These are phyloP conservation scores for Drosophila testacea DNA, from an alignment of 2,888 invertebrate species.

Conservation along the genomic window DNA sequence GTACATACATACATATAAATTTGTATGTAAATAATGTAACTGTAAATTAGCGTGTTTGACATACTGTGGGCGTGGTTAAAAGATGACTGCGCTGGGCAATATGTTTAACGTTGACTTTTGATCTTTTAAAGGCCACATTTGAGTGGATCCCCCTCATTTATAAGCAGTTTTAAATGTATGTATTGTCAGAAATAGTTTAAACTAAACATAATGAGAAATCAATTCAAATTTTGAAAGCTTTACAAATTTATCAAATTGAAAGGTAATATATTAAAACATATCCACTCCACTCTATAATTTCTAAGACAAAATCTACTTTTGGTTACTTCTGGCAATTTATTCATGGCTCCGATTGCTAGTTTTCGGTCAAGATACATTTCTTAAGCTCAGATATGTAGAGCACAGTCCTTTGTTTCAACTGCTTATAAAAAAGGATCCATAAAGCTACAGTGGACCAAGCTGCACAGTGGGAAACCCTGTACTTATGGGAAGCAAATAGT, in stretches of 20 bases:
- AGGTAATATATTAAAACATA: too few relatives aligned
- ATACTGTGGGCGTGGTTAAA: conserved; percentile 73
- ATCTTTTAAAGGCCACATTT: conserved; percentile 46
- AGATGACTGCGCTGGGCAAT: conserved; percentile 69
- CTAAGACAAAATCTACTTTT: too few relatives aligned
- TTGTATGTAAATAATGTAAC: conserved; percentile 79
- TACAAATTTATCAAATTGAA: background rate
- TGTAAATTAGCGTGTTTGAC: conserved; percentile 81
- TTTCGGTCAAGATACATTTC: too few relatives aligned
- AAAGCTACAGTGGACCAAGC: too few relatives aligned
- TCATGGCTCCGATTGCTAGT: too few relatives aligned
- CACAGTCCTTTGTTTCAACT: too few relatives aligned
- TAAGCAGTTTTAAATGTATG: conserved; percentile 3
- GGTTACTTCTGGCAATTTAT: too few relatives aligned
- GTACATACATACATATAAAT: conserved; percentile 23
- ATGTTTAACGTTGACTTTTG: conserved; percentile 67
- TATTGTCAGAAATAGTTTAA: background rate
- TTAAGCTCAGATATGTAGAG: too few relatives aligned
- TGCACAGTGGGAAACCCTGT: too few relatives aligned
- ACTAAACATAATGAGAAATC: background rate
- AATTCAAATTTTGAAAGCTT: background rate
- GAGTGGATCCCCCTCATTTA: background rate
- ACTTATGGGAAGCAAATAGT: too few relatives aligned
- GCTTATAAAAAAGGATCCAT: too few relatives aligned
- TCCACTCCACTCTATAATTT: too few relatives aligned